A percentile compares a stretch with the other conserved stretches of the same genome.
Evolutionary conservation across 2,888 invertebrate genomes (phyloP).

Genomic region (Lumbricus terrestris): DNA sequence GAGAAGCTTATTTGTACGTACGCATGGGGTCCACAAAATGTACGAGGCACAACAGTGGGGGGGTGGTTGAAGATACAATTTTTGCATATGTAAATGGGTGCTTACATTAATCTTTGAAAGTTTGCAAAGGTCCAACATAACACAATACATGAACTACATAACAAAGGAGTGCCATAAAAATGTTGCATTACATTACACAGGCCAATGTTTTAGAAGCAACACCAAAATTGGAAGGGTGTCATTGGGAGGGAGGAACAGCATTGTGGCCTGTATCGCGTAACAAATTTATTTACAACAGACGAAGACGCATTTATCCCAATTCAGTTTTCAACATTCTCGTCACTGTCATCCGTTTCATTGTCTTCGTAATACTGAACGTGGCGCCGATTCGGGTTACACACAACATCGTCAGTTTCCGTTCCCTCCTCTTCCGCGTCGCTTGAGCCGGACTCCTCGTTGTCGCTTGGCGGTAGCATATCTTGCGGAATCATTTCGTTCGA

Average conservation of each 20-base stretch:
- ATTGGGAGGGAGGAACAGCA: background rate
- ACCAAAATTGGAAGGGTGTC: background rate
- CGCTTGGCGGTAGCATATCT: constrained; percentile 54
- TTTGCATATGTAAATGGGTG: too few species aligned
- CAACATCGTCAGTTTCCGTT: background rate
- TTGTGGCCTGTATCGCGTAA: background rate
- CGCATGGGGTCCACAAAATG: too few species aligned
- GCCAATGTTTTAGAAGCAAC: background rate
- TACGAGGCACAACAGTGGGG: too few species aligned
- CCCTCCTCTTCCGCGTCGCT: background rate
- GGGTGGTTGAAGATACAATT: too few species aligned
- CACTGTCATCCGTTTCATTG: constrained; percentile 12
- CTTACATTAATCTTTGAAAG: background rate
- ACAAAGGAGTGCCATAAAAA: background rate
- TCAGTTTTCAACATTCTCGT: background rate
- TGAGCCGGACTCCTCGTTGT: constrained; percentile 29
- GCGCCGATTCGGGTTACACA: constrained; percentile 19
- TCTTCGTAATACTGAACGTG: background rate
- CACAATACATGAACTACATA: too few species aligned
- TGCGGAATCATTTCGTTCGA: constrained; percentile 46
- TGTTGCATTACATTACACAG: background rate
- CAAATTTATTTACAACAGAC: background rate
- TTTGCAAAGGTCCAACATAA: background rate
- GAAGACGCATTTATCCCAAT: background rate
- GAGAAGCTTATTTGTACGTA: too few species aligned